Evolutionary conservation across 2,797 vertebrate species (phyloP), one percentile per base, ranked within the genome.

Genomic region (Pseudochirops corinnae): DNA sequence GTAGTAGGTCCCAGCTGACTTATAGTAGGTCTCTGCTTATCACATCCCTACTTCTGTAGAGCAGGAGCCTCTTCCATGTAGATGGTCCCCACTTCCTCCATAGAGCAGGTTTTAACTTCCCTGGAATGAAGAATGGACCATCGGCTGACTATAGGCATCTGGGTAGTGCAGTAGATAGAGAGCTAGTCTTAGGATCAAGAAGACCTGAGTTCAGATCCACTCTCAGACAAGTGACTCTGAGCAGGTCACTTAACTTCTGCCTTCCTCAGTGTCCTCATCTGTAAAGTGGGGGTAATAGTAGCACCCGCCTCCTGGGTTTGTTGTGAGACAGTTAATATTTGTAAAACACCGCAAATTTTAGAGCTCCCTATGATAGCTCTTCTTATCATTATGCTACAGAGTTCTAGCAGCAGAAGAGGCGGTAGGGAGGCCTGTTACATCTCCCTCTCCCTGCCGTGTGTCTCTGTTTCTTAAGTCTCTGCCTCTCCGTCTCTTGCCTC

Each of bases 391-490:
- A 24, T 46, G 74, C 39, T 7, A 24, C 74, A 24, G 9, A 82
- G 21, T 82, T 21, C 1, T 74, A 18, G n/a, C 6, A 9, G 11
- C n/a, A 74, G 62, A 67, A 5, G 67, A 74, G n/a, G 18, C 33
- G 2, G 16, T 39, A 6, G 33, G 67, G 33, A 82, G 67, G 67
- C 33, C n/a, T 74, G 33, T 24, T 10, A 82, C 4, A 9, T 7
- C 7, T 74, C n/a, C n/a, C 16, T 0, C 5, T n/a, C n/a, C 18
- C 67, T 3, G 4, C 60, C 12, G 0, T 62, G 29, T 60, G 0
- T 60, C 57, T 58, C 26, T 18, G 6, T n/a, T 16, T 16, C 62
- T n/a, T n/a, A 13, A 12, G 31, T 6, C 62, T 62, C 60, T 33
- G 60, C n/a, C 33, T 67, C 18, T 74, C 29, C 0, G 0, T 39